Conservation (phyloP, 2,113 vertebrate genomes). For the Ivindomyrus marchei region DNA sequence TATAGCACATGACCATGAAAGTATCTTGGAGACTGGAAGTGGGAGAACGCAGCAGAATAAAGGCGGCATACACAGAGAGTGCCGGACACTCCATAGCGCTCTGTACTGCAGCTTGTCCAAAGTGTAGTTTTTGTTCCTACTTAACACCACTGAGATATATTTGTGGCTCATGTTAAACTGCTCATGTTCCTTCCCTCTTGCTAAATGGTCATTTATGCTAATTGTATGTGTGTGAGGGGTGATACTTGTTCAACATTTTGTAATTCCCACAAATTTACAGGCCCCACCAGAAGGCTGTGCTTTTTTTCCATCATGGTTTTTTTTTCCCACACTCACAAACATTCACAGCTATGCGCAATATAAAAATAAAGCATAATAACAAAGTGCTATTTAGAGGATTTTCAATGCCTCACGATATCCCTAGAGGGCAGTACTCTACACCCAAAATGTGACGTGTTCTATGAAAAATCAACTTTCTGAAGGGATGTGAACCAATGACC, state of each 20-base stretch:
- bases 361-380: background rate
- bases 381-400: background rate
- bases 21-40: slow-evolving; percentile 73
- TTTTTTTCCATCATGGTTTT: background rate
- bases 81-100: slow-evolving; percentile 35
- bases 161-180: background rate
- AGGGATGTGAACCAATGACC: slow-evolving; percentile 41
- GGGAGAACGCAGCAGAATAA: slow-evolving; percentile 57
- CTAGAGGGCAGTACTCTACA: slow-evolving; percentile 48
- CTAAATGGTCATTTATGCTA: background rate
- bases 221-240: background rate
- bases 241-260: background rate
- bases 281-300: background rate
- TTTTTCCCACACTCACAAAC: background rate
- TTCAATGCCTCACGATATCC: slow-evolving; percentile 42
- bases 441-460: slow-evolving; percentile 46
- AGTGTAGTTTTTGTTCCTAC: background rate
- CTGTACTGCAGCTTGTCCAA: slow-evolving; percentile 27
- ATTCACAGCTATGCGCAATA: background rate
- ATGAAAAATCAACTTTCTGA: slow-evolving; percentile 34
- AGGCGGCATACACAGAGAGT: slow-evolving; percentile 43
- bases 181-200: background rate
- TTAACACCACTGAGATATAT: background rate
- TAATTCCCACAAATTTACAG: background rate
- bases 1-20: slow-evolving; percentile 72